Percentiles rank a stretch among this genome's conserved stretches.
Evolutionary conservation across 1,140 invertebrate genomes (phyloP).

Genomic region (Eupristina koningsbergeri): DNA sequence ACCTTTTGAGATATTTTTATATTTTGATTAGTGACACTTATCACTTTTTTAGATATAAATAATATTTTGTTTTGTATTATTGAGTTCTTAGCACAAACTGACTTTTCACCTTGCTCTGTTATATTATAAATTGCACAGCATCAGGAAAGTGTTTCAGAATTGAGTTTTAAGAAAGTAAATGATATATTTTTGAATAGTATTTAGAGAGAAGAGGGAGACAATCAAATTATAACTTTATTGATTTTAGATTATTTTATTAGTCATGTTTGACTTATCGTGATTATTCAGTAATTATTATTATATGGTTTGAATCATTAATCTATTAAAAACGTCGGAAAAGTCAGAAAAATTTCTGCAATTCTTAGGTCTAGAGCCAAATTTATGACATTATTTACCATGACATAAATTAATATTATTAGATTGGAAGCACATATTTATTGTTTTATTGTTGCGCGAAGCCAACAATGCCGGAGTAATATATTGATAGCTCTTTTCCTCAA

Average conservation of each 20-base stretch:
- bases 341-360: no score
- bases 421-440: not conserved
- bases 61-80: not conserved
- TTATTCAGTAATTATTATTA: no score
- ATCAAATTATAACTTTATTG: not conserved
- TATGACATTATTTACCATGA: not conserved
- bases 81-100: not conserved
- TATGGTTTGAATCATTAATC: no score
- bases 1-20: not conserved
- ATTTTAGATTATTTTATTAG: no score
- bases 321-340: no score
- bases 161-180: no score
- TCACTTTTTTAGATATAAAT: not conserved
- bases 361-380: no score
- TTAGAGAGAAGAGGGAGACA: not conserved
- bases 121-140: not conserved
- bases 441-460: slow-evolving; percentile 30
- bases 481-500: not conserved
- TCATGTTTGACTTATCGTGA: no score
- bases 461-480: slow-evolving; percentile 32
- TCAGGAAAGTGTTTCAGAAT: no score
- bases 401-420: not conserved
- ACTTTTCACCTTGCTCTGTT: not conserved
- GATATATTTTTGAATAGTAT: not conserved
- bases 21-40: not conserved